Conservation (phyloP, 1,140 invertebrate genomes). For the Cydia amplana region DNA sequence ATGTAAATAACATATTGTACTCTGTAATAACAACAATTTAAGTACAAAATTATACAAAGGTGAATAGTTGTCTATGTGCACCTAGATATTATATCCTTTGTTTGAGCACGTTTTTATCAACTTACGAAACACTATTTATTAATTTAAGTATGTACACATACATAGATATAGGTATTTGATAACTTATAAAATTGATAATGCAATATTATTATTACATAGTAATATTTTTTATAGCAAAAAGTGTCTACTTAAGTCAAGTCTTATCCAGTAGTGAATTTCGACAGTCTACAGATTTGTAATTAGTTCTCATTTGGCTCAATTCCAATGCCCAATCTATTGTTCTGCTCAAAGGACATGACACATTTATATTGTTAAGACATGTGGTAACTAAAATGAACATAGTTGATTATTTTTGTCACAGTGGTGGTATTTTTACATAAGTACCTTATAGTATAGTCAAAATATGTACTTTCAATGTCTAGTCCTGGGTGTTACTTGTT, state of each 20-base stretch:
- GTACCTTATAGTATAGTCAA: too few species aligned
- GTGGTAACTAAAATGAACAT: constrained; percentile 16
- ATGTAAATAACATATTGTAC: background rate
- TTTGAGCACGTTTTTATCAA: constrained; percentile 12
- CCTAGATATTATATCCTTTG: constrained; percentile 31
- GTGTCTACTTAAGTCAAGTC: too few species aligned
- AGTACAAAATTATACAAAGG: background rate
- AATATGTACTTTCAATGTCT: too few species aligned
- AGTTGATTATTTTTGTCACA: constrained; percentile 15
- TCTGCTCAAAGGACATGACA: background rate
- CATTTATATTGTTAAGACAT: background rate
- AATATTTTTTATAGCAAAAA: too few species aligned
- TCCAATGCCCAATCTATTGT: background rate
- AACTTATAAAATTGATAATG: background rate
- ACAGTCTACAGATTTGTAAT: background rate
- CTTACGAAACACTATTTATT: background rate
- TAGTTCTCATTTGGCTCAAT: background rate
- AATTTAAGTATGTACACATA: background rate
- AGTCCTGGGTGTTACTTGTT: too few species aligned
- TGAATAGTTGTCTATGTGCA: constrained; percentile 12
- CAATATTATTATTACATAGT: too few species aligned
- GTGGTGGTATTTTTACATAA: too few species aligned
- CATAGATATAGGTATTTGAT: background rate
- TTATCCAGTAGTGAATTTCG: background rate
- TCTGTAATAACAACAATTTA: background rate